Percentiles rank a stretch among this genome's conserved stretches.
These are phyloP conservation scores for Pyrocoelia pectoralis DNA, from an alignment of 2,888 invertebrate genomes.

Conservation along the genomic window DNA sequence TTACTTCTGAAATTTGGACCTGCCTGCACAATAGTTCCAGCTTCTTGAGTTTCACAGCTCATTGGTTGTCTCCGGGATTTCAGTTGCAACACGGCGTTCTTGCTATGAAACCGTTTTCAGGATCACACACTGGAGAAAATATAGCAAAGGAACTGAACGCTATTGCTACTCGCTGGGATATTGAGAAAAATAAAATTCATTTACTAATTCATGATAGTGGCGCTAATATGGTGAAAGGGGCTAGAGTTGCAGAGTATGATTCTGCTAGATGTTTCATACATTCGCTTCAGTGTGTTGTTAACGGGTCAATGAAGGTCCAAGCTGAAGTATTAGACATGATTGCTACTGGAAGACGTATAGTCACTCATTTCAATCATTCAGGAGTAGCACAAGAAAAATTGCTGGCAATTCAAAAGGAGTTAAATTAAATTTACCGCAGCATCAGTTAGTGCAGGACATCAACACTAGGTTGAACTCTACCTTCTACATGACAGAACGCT, in stretches of 20 bases:
- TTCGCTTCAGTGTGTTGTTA: neutral
- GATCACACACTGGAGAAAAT: neutral
- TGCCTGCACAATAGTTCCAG: conserved; percentile 37
- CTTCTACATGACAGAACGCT: neutral
- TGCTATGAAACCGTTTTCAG: neutral
- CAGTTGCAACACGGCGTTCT: neutral
- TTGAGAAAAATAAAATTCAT: neutral
- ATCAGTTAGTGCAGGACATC: neutral
- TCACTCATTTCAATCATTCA: too few species aligned
- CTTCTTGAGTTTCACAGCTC: conserved; percentile 36
- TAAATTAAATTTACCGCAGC: too few species aligned
- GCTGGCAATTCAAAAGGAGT: neutral
- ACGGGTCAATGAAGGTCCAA: neutral
- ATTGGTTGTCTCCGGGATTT: neutral
- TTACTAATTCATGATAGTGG: neutral
- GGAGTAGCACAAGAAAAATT: neutral
- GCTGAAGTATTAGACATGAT: too few species aligned
- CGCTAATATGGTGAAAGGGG: neutral
- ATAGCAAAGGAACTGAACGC: too few species aligned
- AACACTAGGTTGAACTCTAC: neutral
- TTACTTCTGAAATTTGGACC: conserved; percentile 42
- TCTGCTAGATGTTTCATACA: too few species aligned
- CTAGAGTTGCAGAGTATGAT: too few species aligned
- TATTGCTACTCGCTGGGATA: neutral
- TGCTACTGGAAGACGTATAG: neutral